Evolutionary conservation across 23 tunicate genomes (phyloP).

Genomic region (Ciona savignyi): DNA sequence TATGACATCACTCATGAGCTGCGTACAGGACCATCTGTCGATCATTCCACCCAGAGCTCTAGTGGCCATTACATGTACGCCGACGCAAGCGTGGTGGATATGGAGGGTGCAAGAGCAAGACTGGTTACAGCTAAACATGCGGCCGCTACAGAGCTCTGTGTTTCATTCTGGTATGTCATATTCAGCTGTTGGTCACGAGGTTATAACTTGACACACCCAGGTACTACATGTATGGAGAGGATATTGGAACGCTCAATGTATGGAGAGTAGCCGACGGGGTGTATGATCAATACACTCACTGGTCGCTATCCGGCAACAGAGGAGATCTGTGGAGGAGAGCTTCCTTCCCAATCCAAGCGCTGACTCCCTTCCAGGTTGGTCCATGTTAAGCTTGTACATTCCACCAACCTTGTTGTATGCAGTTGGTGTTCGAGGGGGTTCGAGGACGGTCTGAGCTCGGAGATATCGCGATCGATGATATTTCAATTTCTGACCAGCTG

Average conservation of each 20-base stretch:
- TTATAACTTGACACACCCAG: constrained; percentile 16
- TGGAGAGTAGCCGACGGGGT: constrained; percentile 34
- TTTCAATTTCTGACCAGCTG: background rate
- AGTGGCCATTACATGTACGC: constrained; percentile 76
- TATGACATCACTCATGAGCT: no score
- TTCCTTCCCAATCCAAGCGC: constrained; percentile 42
- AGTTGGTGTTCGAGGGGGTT: constrained; percentile 25
- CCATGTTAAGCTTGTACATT: background rate
- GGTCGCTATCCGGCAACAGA: constrained; percentile 69
- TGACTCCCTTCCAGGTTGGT: constrained; percentile 48
- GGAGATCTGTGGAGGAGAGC: constrained; percentile 70
- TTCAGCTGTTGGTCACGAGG: no score
- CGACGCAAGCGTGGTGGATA: constrained; percentile 9
- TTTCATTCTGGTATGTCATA: constrained; percentile 62
- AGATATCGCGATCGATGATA: constrained; percentile 80
- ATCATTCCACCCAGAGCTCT: constrained; percentile 54
- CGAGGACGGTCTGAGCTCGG: constrained; percentile 18
- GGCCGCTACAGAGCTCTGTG: constrained; percentile 44
- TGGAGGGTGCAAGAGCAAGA: constrained; percentile 30
- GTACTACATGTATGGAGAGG: constrained; percentile 87
- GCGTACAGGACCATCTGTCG: constrained; percentile 38
- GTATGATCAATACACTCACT: constrained; percentile 10
- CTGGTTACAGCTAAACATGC: constrained; percentile 45
- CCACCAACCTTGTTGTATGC: no score
- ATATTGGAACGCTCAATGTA: constrained; percentile 55